These are phyloP conservation scores for Lophotis ruficrista DNA, from an alignment of 2,113 vertebrate genomes.

Conservation along the genomic window DNA sequence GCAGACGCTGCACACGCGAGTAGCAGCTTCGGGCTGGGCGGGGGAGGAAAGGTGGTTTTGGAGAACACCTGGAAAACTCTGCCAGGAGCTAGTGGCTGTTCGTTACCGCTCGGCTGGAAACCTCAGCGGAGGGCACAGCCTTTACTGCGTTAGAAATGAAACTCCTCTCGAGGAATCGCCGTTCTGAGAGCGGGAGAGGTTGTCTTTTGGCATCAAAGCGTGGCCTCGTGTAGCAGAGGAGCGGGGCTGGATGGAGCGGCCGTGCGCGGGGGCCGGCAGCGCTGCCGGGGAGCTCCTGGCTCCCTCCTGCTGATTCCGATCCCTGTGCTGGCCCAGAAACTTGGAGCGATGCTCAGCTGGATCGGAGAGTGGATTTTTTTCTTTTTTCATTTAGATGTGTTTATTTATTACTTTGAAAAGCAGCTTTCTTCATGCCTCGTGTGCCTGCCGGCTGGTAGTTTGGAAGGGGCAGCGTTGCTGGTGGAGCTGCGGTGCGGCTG, in stretches of 20 bases:
- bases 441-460: not conserved
- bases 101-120: not conserved
- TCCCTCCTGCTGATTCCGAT: not conserved
- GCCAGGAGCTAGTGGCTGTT: not conserved
- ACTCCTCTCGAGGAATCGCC: not conserved
- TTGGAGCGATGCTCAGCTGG: not conserved
- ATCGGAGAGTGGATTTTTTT: not conserved
- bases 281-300: not conserved
- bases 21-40: not conserved
- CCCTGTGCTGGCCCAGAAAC: not conserved
- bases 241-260: accelerated
- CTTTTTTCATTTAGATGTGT: not conserved
- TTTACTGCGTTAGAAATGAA: accelerated
- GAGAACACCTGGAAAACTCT: not conserved
- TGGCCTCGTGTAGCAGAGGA: not conserved
- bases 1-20: accelerated
- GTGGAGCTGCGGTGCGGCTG: not conserved
- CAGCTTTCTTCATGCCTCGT: accelerated
- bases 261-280: accelerated
- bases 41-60: not conserved
- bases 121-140: not conserved
- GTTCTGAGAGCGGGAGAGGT: not conserved
- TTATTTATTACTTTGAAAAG: not conserved
- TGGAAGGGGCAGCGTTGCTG: accelerated
- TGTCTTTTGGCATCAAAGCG: not conserved